Conservation (phyloP, 2,888 invertebrate genomes). For the Crioceris asparagi region DNA sequence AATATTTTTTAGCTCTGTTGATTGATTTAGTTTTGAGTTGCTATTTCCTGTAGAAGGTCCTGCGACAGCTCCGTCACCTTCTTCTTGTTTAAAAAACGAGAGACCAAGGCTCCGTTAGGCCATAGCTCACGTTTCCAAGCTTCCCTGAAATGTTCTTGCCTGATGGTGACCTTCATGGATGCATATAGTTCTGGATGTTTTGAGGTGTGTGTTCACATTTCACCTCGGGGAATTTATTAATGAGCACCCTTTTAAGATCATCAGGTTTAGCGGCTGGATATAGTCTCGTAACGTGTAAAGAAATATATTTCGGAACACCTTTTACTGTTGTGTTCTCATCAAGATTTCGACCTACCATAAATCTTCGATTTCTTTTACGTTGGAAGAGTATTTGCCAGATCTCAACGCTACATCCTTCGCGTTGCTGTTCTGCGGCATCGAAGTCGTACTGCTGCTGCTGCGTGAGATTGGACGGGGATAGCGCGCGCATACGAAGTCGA, state of each 20-base stretch:
- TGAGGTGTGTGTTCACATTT: neutral
- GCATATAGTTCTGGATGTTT: conserved; percentile 1
- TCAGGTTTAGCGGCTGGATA: neutral
- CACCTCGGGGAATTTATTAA: conserved; percentile 7
- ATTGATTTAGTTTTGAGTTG: too few relatives aligned
- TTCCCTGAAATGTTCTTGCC: neutral
- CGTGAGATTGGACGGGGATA: too few relatives aligned
- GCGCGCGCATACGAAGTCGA: too few relatives aligned
- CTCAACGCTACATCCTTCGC: neutral
- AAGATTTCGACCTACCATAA: conserved; percentile 1
- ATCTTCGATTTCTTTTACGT: neutral
- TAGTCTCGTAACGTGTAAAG: conserved; percentile 2
- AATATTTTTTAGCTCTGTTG: too few relatives aligned
- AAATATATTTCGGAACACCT: neutral
- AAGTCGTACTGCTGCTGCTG: too few relatives aligned
- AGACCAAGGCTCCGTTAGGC: conserved; percentile 2
- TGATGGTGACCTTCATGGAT: conserved; percentile 1
- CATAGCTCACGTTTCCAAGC: conserved; percentile 2
- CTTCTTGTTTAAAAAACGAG: conserved; percentile 1
- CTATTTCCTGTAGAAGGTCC: too few relatives aligned
- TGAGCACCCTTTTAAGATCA: conserved; percentile 3
- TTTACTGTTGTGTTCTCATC: neutral
- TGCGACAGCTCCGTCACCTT: neutral
- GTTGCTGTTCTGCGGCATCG: too few relatives aligned
- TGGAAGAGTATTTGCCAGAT: conserved; percentile 1